These are phyloP conservation scores for Charaxes varanes DNA, from an alignment of 1,140 invertebrate genomes.

Conservation along the genomic window DNA sequence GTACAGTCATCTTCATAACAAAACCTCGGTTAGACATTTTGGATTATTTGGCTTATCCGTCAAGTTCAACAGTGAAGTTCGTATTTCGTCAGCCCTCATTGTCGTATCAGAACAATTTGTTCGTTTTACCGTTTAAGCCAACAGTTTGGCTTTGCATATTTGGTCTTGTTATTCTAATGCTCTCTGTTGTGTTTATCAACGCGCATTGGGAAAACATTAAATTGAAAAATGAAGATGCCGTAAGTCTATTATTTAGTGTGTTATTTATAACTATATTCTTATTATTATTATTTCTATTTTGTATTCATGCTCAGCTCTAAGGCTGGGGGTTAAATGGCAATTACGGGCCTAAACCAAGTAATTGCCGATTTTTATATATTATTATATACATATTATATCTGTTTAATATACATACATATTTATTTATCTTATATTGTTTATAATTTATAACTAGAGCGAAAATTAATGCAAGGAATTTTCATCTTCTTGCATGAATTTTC, in stretches of 20 bases:
- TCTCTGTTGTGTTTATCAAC: slow-evolving; percentile 50
- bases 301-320: too few relatives aligned
- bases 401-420: too few relatives aligned
- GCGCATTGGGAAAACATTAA: slow-evolving; percentile 49
- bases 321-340: too few relatives aligned
- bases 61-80: slow-evolving; percentile 72
- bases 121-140: slow-evolving; percentile 75
- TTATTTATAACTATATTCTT: too few relatives aligned
- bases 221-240: slow-evolving; percentile 13
- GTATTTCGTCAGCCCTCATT: slow-evolving; percentile 78
- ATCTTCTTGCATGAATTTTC: too few relatives aligned
- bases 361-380: too few relatives aligned
- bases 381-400: too few relatives aligned
- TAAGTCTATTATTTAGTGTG: slow-evolving; percentile 14
- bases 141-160: slow-evolving; percentile 75
- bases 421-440: too few relatives aligned
- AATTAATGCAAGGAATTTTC: too few relatives aligned
- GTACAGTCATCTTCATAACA: slow-evolving; percentile 74
- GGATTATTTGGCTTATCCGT: slow-evolving; percentile 75
- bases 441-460: too few relatives aligned
- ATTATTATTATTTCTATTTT: too few relatives aligned
- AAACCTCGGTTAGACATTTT: slow-evolving; percentile 71
- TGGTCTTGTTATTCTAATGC: slow-evolving; percentile 64
- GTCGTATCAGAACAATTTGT: slow-evolving; percentile 78
- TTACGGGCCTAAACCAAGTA: too few relatives aligned